A percentile compares a stretch with the other conserved stretches of the same genome.
Evolutionary conservation across 2,888 invertebrate species (phyloP).

Genomic region (Watsonalla cultraria): DNA sequence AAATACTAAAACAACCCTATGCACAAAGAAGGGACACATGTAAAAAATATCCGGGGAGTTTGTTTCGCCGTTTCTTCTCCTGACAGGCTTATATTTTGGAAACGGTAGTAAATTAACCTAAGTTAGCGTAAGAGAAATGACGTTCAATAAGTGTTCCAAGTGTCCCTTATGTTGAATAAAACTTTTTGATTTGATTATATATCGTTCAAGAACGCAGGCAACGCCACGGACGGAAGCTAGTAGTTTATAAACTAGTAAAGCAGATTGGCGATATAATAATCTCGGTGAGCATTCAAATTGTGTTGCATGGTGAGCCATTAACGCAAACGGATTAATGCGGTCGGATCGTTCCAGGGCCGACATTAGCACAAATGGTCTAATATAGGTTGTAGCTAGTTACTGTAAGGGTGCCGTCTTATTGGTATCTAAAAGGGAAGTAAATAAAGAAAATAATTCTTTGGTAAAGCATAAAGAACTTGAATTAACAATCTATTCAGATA

Average conservation of each 20-base stretch:
- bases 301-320: conserved; percentile 11
- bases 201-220: too few relatives aligned
- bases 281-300: conserved; percentile 3
- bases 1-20: too few relatives aligned
- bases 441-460: neutral
- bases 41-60: too few relatives aligned
- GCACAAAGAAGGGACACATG: too few relatives aligned
- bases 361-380: conserved; percentile 9
- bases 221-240: neutral
- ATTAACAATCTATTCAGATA: too few relatives aligned
- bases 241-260: neutral
- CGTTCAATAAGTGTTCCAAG: too few relatives aligned
- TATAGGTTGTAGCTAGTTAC: conserved; percentile 4
- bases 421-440: neutral
- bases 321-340: conserved; percentile 15
- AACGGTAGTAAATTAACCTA: too few relatives aligned
- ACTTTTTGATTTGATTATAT: too few relatives aligned
- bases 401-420: neutral
- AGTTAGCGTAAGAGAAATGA: too few relatives aligned
- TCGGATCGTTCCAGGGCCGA: conserved; percentile 11
- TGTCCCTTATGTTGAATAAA: too few relatives aligned
- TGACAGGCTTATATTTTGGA: too few relatives aligned
- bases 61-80: too few relatives aligned
- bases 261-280: neutral
- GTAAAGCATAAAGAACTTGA: neutral